Evolutionary conservation across 2,113 vertebrate genomes (phyloP).

Genomic region (Apaloderma vittatum): DNA sequence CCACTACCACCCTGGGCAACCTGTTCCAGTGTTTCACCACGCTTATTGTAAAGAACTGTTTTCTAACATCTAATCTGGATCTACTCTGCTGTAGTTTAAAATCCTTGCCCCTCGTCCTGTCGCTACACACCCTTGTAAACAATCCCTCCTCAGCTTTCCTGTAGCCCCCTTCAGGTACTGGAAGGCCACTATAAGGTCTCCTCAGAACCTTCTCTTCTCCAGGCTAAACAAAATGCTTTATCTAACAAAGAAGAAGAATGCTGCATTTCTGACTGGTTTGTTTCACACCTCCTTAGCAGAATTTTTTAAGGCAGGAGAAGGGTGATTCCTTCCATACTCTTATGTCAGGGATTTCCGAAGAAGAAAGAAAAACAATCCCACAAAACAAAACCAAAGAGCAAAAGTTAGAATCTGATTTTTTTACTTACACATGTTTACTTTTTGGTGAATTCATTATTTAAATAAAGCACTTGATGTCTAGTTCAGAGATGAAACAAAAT

Average conservation of each 20-base stretch:
- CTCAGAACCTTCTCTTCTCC: too few relatives aligned
- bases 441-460: not conserved
- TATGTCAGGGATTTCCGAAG: not conserved
- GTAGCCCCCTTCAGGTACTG: too few relatives aligned
- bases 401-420: not conserved
- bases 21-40: too few relatives aligned
- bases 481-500: not conserved
- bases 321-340: not conserved
- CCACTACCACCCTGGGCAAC: too few relatives aligned
- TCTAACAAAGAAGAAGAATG: not conserved
- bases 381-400: not conserved
- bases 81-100: too few relatives aligned
- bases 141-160: too few relatives aligned
- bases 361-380: not conserved
- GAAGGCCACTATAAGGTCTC: too few relatives aligned
- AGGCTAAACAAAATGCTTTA: not conserved
- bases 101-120: too few relatives aligned
- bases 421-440: not conserved
- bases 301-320: constrained; percentile 34
- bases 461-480: not conserved
- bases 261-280: constrained; percentile 28
- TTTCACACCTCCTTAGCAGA: constrained; percentile 5
- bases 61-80: too few relatives aligned
- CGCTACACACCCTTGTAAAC: too few relatives aligned
- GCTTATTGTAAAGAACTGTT: too few relatives aligned